Evolutionary conservation across 2,888 invertebrate species (phyloP).

Genomic region (Erebia palarica): DNA sequence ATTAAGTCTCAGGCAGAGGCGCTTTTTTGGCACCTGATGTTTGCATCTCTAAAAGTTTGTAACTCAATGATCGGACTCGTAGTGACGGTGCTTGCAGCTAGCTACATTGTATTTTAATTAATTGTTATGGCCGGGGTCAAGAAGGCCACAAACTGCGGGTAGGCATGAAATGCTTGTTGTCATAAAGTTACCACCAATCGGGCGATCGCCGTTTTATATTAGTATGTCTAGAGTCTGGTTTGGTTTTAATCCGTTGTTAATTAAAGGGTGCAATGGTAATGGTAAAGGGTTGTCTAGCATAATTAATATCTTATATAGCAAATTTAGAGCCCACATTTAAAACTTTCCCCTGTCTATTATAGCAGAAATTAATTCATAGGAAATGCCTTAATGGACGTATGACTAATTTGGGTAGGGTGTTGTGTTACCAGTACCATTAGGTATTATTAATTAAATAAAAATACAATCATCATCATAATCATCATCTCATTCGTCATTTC

Average conservation of each 20-base stretch:
- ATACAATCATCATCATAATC: no score
- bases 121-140: constrained; percentile 69
- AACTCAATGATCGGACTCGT: not conserved
- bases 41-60: not conserved
- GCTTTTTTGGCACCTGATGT: not conserved
- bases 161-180: constrained; percentile 60
- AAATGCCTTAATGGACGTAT: no score
- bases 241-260: not conserved
- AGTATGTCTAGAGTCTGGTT: not conserved
- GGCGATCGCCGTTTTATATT: constrained; percentile 42
- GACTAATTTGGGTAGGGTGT: no score
- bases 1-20: not conserved
- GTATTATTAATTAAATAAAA: no score
- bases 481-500: no score
- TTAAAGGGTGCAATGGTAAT: no score
- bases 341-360: no score
- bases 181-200: constrained; percentile 52
- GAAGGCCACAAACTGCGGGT: constrained; percentile 61
- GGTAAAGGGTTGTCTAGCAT: no score
- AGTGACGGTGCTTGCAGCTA: constrained; percentile 40
- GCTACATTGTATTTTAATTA: constrained; percentile 74
- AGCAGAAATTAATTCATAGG: no score
- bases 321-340: no score
- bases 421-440: no score
- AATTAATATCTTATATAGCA: no score